A percentile compares a stretch with the other conserved stretches of the same genome.
phyloP scores from a whole-genome alignment of 2,113 vertebrate genomes.

The Promerops cafer region DNA sequence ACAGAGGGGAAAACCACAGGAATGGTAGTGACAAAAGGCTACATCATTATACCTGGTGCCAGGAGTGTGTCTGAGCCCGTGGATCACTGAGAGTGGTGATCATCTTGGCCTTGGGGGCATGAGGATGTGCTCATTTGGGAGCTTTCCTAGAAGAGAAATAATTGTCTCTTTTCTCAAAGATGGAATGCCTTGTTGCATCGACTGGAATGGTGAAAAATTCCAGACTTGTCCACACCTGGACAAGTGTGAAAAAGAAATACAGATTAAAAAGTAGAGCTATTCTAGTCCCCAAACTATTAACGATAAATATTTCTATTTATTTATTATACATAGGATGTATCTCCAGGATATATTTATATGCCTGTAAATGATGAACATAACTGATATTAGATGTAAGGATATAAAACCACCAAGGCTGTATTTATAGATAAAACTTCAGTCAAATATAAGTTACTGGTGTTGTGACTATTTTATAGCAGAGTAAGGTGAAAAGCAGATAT shows the following conservation, averaged over 20 bases:
- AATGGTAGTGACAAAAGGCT: neutral
- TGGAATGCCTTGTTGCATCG: conserved; percentile 73
- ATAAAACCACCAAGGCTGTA: neutral
- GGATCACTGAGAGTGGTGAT: conserved; percentile 83
- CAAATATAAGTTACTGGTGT: neutral
- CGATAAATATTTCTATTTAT: neutral
- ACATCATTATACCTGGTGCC: conserved; percentile 75
- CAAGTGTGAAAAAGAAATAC: neutral
- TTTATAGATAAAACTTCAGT: neutral
- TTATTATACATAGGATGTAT: neutral
- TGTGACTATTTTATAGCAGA: neutral
- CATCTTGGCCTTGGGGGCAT: conserved; percentile 80
- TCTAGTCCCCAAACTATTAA: neutral
- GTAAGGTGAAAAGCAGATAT: neutral
- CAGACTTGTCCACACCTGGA: conserved; percentile 83
- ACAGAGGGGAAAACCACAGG: neutral
- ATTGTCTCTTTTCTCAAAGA: conserved; percentile 84
- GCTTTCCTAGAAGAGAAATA: conserved; percentile 84
- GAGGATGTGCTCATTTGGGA: conserved; percentile 74
- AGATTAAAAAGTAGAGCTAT: neutral
- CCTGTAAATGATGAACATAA: neutral
- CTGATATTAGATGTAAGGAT: neutral
- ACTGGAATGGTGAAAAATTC: conserved; percentile 78
- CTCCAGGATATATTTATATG: neutral
- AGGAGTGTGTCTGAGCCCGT: conserved; percentile 78